Conservation (phyloP, 2,113 vertebrate genomes). For the Cyprinodon tularosa region DNA sequence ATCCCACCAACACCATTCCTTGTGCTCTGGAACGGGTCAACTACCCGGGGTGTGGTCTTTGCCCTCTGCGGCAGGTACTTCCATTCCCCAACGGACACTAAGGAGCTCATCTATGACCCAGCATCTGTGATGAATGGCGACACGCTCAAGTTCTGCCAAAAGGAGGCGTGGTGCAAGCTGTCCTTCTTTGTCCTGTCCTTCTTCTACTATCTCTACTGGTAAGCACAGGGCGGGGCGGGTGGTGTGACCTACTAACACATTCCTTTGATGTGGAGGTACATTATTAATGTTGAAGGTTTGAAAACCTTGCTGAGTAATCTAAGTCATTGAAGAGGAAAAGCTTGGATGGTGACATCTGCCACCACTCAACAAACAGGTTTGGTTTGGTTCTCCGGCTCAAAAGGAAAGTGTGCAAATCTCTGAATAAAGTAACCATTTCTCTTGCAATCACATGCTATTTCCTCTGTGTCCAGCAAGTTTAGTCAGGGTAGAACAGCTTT, state of each 20-base stretch:
- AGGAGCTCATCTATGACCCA: constrained; percentile 93
- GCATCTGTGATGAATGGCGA: constrained; percentile 95
- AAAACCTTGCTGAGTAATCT: not conserved
- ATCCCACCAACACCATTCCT: not conserved
- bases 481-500: constrained; percentile 17
- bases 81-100: constrained; percentile 93
- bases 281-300: not conserved
- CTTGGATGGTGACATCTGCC: not conserved
- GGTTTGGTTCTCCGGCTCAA: constrained; percentile 16
- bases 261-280: not conserved
- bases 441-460: constrained; percentile 63
- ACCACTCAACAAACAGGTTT: not conserved
- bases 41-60: constrained; percentile 76
- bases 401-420: constrained; percentile 54
- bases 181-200: constrained; percentile 98
- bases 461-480: not conserved
- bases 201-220: constrained; percentile 99
- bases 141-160: constrained; percentile 95
- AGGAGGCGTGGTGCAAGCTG: constrained; percentile 99
- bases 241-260: not conserved
- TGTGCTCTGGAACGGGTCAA: constrained; percentile 69
- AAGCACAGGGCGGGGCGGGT: constrained; percentile 53
- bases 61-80: constrained; percentile 89
- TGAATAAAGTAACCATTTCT: constrained; percentile 73
- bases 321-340: not conserved